These are phyloP conservation scores for Dorcus parallelipipedus DNA, from an alignment of 2,888 invertebrate species.

Conservation along the genomic window DNA sequence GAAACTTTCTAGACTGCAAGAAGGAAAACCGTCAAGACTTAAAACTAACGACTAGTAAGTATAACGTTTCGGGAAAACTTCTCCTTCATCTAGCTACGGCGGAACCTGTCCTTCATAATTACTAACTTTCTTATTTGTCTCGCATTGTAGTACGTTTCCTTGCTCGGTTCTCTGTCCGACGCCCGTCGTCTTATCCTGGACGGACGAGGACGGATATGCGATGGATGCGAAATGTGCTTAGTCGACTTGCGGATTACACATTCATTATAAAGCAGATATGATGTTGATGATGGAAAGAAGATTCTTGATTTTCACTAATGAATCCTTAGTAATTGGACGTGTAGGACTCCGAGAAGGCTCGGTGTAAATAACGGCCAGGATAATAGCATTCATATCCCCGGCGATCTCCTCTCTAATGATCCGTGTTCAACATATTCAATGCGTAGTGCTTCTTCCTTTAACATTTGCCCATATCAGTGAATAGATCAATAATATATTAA, in stretches of 20 bases:
- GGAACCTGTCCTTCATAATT: conserved; percentile 27
- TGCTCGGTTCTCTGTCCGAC: background rate
- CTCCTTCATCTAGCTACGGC: conserved; percentile 7
- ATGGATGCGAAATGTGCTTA: background rate
- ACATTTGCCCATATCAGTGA: too few relatives aligned
- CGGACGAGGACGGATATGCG: background rate
- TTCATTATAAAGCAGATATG: conserved; percentile 10
- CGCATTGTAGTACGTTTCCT: conserved; percentile 10
- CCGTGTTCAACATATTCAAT: conserved; percentile 33
- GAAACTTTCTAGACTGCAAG: conserved; percentile 19
- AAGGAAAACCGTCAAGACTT: conserved; percentile 3
- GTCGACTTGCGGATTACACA: conserved; percentile 6
- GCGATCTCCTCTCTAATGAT: conserved; percentile 37
- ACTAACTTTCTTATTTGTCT: conserved; percentile 22
- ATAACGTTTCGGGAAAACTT: conserved; percentile 13
- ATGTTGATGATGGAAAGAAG: conserved; percentile 24
- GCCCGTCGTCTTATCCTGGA: background rate
- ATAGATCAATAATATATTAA: too few relatives aligned
- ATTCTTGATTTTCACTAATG: conserved; percentile 30
- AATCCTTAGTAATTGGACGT: conserved; percentile 29
- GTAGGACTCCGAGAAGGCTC: conserved; percentile 13
- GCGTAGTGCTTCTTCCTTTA: background rate
- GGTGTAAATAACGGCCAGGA: conserved; percentile 32
- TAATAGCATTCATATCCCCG: conserved; percentile 35
- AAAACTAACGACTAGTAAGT: conserved; percentile 15